Evolutionary conservation across 2,113 vertebrate species (phyloP), one percentile per base, ranked within the genome.

Genomic region (Natator depressus): DNA sequence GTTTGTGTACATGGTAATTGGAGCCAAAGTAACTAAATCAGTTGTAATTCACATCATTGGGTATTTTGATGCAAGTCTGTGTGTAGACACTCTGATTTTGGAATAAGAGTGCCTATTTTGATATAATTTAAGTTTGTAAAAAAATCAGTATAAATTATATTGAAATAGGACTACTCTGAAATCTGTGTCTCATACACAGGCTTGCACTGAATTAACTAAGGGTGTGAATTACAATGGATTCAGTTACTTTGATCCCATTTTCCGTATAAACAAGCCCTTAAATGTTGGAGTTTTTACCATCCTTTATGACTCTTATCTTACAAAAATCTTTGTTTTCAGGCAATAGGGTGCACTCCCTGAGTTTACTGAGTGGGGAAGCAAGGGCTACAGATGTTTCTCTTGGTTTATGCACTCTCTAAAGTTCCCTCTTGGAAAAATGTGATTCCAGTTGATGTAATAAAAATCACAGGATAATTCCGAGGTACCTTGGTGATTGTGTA

Each of bases 201-300:
- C 87, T 94, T 51, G 89, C 84, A 87, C 92, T 94, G 91, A 97
- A 97, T 96, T 91, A 76, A 88, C 82, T 95, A 90, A 95, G 95
- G 84, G 82, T 96, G 87, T 96, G 94, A 97, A 97, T 96, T 97
- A 95, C 90, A 92, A 42, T 89, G 82, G 90, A 96, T 94, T 95
- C 96, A 97, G 96, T 95, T 97, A 87, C 83, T 91, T 96, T 96
- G 94, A 90, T 97, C 95, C 93, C 93, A 96, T 96, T 96, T 97
- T 91, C 96, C 94, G 87, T 94, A 87, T 97, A 95, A 97, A 96
- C 87, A 97, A 95, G 94, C 87, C 84, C 90, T 97, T 94, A 95
- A 96, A 96, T 91, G 96, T 42, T 97, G 96, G 89, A 92, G 92
- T 95, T 89, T 92, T 97, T 95, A 92, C 96, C 96, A 95, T 96